Conservation (phyloP, 2,113 vertebrate genomes). For the Microcebus lehilahytsara region DNA sequence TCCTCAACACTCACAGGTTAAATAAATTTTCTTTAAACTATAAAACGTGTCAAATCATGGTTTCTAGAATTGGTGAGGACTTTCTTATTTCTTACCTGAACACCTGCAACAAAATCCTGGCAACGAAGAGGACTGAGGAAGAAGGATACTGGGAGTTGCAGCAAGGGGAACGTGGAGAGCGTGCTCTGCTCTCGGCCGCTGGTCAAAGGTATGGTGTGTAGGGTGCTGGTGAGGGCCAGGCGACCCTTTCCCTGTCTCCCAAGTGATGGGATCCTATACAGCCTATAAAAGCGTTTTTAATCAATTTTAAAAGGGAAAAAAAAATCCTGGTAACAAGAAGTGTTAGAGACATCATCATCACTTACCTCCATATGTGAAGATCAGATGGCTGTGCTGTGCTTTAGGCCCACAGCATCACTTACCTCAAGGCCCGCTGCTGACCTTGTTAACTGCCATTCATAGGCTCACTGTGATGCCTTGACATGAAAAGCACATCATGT, state of each 20-base stretch:
- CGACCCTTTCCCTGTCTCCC: not conserved
- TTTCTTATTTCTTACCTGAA: not conserved
- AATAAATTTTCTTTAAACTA: not conserved
- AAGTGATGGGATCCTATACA: not conserved
- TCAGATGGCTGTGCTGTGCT: not conserved
- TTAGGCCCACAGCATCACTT: not conserved
- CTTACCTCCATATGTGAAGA: not conserved
- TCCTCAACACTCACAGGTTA: not conserved
- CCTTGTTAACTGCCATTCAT: not conserved
- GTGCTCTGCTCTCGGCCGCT: accelerated
- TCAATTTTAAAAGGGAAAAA: not conserved
- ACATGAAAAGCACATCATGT: not conserved
- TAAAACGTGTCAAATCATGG: not conserved
- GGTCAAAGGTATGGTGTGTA: accelerated
- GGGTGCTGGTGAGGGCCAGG: no score
- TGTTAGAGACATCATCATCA: not conserved
- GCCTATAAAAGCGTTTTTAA: not conserved
- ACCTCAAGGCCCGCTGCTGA: no score
- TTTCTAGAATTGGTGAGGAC: not conserved
- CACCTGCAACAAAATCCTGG: not conserved
- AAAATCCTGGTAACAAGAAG: not conserved
- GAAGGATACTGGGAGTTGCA: accelerated
- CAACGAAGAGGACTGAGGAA: not conserved
- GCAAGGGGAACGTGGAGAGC: accelerated
- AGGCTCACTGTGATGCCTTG: not conserved